phyloP scores from a whole-genome alignment of 2,113 vertebrate genomes.

The Thomomys bottae region DNA sequence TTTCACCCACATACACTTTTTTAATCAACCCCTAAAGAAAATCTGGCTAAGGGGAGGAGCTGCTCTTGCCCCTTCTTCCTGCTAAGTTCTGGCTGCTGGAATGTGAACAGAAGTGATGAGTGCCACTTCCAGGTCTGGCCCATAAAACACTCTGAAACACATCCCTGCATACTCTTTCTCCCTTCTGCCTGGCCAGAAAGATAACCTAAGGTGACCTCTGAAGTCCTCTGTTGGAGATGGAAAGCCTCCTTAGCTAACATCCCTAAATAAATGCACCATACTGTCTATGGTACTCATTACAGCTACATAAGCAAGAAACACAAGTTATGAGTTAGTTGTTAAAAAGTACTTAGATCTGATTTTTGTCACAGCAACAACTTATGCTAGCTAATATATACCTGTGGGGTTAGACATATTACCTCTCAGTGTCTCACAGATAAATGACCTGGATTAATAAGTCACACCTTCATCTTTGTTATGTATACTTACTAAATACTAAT shows the following conservation, averaged over 20 bases:
- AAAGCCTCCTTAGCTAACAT: not conserved
- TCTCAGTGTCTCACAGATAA: not conserved
- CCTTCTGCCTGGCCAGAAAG: not conserved
- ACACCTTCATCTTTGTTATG: slow-evolving; percentile 13
- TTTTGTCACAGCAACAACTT: slow-evolving; percentile 11
- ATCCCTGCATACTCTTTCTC: not conserved
- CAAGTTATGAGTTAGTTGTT: not conserved
- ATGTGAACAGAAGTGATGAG: not conserved
- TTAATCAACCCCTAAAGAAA: not conserved
- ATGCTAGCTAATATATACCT: not conserved
- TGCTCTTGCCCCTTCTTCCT: not conserved
- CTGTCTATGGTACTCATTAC: not conserved
- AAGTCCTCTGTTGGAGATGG: not conserved
- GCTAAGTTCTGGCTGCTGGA: not conserved
- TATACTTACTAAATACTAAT: slow-evolving; percentile 36
- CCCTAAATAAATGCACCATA: not conserved
- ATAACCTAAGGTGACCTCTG: slow-evolving; percentile 1
- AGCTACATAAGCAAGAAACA: not conserved
- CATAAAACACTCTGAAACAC: not conserved
- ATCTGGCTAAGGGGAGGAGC: not conserved
- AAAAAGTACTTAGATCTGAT: not conserved
- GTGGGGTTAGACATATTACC: not conserved
- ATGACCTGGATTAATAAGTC: not conserved
- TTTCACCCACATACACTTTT: not conserved
- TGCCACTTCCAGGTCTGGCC: not conserved